These are phyloP conservation scores for Chouioia cunea DNA, from an alignment of 2,888 invertebrate genomes.

Conservation along the genomic window DNA sequence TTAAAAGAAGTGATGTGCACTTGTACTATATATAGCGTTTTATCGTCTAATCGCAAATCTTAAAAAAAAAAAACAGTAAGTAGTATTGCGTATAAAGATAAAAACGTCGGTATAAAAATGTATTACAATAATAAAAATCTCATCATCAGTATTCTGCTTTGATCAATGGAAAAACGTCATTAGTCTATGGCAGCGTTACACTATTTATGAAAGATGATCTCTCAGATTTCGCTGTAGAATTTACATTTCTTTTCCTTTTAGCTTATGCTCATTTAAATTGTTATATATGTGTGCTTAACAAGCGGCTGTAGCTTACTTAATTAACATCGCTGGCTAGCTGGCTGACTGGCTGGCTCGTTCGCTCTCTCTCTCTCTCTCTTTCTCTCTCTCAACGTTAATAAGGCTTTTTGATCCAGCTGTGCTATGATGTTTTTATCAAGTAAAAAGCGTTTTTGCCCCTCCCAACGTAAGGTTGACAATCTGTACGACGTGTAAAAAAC, in stretches of 20 bases:
- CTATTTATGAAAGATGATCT: slow-evolving; percentile 28
- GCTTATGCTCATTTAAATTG: slow-evolving; percentile 4
- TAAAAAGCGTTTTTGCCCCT: slow-evolving; percentile 37
- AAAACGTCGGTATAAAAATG: slow-evolving; percentile 49
- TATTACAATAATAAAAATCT: slow-evolving; percentile 42
- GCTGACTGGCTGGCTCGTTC: too few relatives aligned
- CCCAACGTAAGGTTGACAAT: slow-evolving; percentile 25
- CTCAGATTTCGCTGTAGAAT: slow-evolving; percentile 38
- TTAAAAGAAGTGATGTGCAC: slow-evolving; percentile 34
- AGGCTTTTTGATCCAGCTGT: slow-evolving; percentile 64
- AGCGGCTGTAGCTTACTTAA: slow-evolving; percentile 55
- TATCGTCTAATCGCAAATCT: slow-evolving; percentile 24
- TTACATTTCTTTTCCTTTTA: slow-evolving; percentile 19
- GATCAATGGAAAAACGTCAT: slow-evolving; percentile 22
- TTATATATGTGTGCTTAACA: slow-evolving; percentile 56
- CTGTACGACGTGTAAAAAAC: slow-evolving; percentile 10
- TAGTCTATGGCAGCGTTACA: slow-evolving; percentile 31
- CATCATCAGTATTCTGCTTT: slow-evolving; percentile 33
- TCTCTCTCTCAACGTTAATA: slow-evolving; percentile 49
- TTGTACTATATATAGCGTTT: slow-evolving; percentile 37
- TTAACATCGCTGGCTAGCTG: slow-evolving; percentile 38
- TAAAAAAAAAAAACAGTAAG: slow-evolving; percentile 36
- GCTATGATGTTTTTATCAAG: slow-evolving; percentile 46
- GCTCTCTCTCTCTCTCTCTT: too few relatives aligned
- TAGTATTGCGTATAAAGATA: slow-evolving; percentile 40